Conservation (phyloP, 2,888 invertebrate genomes). For the Ophioninae sp. region DNA sequence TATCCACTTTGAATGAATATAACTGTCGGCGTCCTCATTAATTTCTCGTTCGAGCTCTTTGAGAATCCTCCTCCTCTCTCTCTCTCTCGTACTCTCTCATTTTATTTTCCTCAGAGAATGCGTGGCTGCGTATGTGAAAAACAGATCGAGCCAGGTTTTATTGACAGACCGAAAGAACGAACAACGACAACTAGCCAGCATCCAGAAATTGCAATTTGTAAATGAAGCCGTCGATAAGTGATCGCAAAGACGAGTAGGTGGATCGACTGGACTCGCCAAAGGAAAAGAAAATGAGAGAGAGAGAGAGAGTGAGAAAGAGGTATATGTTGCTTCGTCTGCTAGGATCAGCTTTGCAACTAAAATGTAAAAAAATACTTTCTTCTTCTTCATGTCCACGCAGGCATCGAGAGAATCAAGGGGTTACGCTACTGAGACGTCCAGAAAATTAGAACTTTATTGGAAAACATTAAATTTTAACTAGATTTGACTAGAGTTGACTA, state of each 20-base stretch:
- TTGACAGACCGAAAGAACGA: conserved; percentile 25
- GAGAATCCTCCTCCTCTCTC: conserved; percentile 43
- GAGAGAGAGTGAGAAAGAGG: background rate
- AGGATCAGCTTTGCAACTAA: background rate
- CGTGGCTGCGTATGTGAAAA: background rate
- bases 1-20: conserved; percentile 68
- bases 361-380: background rate
- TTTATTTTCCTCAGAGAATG: conserved; percentile 30
- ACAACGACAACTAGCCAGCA: conserved; percentile 32
- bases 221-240: conserved; percentile 76
- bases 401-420: background rate
- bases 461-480: too few species aligned
- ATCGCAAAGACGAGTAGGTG: conserved; percentile 62
- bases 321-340: background rate
- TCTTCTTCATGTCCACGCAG: background rate
- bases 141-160: conserved; percentile 22
- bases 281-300: background rate
- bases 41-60: conserved; percentile 63
- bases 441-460: too few species aligned
- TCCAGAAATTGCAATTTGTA: conserved; percentile 73
- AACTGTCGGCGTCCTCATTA: conserved; percentile 68
- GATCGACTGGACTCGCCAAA: background rate
- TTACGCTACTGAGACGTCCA: too few species aligned
- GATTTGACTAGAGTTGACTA: too few species aligned
- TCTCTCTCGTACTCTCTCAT: conserved; percentile 21